Evolutionary conservation across 1,140 invertebrate genomes (phyloP), one percentile per base, ranked within the genome.

Genomic region (Grapholita molesta): DNA sequence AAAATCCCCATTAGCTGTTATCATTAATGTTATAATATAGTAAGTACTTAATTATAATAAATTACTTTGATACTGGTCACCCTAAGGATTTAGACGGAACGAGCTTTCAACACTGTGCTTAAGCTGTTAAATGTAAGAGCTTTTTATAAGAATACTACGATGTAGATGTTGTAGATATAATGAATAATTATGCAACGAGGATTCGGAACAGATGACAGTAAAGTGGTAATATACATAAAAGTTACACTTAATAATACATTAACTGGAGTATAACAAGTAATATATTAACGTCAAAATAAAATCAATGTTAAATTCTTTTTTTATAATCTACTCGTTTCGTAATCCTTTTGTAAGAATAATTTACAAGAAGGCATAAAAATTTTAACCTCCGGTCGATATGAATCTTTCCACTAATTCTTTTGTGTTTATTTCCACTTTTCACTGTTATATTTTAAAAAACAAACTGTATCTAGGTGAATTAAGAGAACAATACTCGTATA

Each of bases 101-200:
- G 88, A 90, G 86, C 88, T 89, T 90, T 85, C 76, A 74, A 85
- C 78, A 79, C 75, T 84, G 81, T 83, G 82, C 81, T 88, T 77
- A 84, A 77, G 83, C 76, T 84, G 78, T 83, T 86, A 86, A 80
- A 79, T 78, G 76, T 87, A 88, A 87, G 86, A 88, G 88, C 86
- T 90, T 88, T 78, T 85, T 86, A 82, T 87, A 84, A 74, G 83
- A n/a, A 61, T 61, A 61, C 28, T 61, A 61, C 55, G 55, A 61
- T 61, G 55, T 90, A 90, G 84, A 81, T 84, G 84, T 85, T 84
- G 81, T 85, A 83, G 80, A 79, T 82, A 79, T 82, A 77, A 73
- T 78, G 79, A 77, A 71, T 66, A 68, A 69, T 68, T 69, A 25
- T 70, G 61, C 48, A 67, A 73, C 70, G 73, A 70, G 66, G 69